Evolutionary conservation across 2,113 vertebrate species (phyloP).

Genomic region (rabbit (Oryctolagus cuniculus)): DNA sequence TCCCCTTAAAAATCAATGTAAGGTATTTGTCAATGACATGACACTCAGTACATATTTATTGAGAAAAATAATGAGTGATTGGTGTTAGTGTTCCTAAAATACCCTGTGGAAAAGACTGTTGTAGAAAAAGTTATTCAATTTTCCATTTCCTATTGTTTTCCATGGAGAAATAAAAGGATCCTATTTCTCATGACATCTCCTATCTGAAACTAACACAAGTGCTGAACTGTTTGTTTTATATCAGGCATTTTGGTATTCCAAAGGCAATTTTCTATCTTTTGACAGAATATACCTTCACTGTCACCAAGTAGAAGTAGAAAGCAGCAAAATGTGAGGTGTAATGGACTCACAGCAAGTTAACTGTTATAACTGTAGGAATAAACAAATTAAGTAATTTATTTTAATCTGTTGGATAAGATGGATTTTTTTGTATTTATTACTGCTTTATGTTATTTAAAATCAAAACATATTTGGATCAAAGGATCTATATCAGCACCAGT

Average conservation of each 20-base stretch:
- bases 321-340: background rate
- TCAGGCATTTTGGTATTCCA: conserved; percentile 11
- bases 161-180: background rate
- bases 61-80: conserved; percentile 13
- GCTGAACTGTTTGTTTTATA: background rate
- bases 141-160: background rate
- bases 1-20: background rate
- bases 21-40: conserved; percentile 13
- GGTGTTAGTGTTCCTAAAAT: background rate
- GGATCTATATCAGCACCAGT: conserved; percentile 32
- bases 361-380: background rate
- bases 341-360: background rate
- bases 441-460: conserved; percentile 25
- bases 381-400: conserved; percentile 37
- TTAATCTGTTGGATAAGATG: background rate
- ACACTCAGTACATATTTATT: background rate
- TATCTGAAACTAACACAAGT: background rate
- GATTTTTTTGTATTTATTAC: conserved; percentile 45
- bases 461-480: conserved; percentile 52
- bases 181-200: background rate
- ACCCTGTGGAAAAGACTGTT: background rate
- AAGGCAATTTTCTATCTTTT: background rate
- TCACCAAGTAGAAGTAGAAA: background rate
- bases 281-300: background rate
- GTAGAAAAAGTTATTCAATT: background rate